Conservation (phyloP, 2,113 vertebrate species). For the Halcyon malimbica region DNA sequence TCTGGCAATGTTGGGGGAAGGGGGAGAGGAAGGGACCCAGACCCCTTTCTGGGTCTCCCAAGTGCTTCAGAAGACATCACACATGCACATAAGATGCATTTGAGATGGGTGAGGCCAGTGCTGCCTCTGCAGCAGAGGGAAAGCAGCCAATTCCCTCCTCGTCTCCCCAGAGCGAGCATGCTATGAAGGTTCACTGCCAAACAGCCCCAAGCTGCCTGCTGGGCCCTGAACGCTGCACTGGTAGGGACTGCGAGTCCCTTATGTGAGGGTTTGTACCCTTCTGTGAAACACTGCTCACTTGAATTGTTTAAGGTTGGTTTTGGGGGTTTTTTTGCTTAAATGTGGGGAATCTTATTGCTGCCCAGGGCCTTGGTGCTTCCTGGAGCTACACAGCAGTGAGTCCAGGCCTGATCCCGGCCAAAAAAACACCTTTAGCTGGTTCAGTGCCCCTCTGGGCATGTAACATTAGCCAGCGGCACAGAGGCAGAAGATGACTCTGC, state of each 20-base stretch:
- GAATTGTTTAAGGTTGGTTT: background rate
- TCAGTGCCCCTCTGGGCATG: background rate
- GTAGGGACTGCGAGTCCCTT: fast-evolving
- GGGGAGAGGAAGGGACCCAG: background rate
- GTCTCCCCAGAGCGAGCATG: background rate
- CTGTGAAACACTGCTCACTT: background rate
- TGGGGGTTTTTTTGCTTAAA: background rate
- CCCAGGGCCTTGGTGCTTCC: background rate
- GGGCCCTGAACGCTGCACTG: fast-evolving
- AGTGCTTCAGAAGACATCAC: background rate
- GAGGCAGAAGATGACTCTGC: background rate
- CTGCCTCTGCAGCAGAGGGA: background rate
- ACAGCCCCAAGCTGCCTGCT: background rate
- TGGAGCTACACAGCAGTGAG: fast-evolving
- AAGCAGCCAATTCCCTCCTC: background rate
- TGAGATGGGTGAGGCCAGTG: background rate
- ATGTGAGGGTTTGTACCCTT: fast-evolving
- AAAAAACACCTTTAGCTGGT: background rate
- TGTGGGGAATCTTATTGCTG: fast-evolving
- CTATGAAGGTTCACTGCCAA: too few species aligned
- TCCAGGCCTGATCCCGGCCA: background rate
- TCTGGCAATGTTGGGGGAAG: fast-evolving
- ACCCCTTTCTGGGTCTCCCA: fast-evolving
- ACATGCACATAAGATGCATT: background rate
- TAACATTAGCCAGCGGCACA: background rate